Base-by-base conservation (phyloP, 2,113 vertebrate genomes). In the Istiophorus platypterus region DNA sequence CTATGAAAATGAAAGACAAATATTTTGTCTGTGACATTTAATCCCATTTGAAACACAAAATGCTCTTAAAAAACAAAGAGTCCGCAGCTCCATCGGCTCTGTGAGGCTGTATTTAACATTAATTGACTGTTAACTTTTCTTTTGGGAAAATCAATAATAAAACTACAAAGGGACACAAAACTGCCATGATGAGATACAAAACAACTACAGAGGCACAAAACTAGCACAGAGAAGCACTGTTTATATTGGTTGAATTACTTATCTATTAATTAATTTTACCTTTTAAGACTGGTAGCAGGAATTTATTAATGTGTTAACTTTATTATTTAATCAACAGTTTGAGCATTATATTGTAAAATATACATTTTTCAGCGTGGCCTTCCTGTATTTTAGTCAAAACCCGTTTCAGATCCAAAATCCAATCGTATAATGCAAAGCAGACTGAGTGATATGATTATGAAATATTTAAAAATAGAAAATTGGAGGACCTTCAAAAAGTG, bases 401-500 rank as follows among this genome's bases (percentile, higher is more conserved):
- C 8, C 17, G 24, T 59, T 51, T 24, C 37, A 47, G 22, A n/a
- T 41, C 4, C 17, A 52, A 9, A 2, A 22, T n/a, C 20, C 49
- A 51, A 20, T 5, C 15, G 20, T 37, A 4, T 17, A 11, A 61
- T 37, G 12, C 12, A 61, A 47, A 56, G 24, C n/a, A 29, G 1
- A 27, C 17, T n/a, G 42, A 24, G 3, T 37, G 39, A 59, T 59
- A 5, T 37, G 39, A 59, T 59, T 59, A 10, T 72, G 17, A 37
- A 51, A 69, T 20, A 26, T 26, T 34, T 74, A 65, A 54, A 62
- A 82, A 66, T 72, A 70, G 47, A 62, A 62, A 24, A 61, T 18
- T 52, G n/a, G 31, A 80, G 34, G 49, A 72, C 12, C 9, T 17
- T 76, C 49, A 68, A 34, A 69, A 22, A 29, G 29, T 6, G n/a